Evolutionary conservation across 2,888 invertebrate genomes (phyloP), one percentile per base, ranked within the genome.

Genomic region (Hydrotaea diabolus): DNA sequence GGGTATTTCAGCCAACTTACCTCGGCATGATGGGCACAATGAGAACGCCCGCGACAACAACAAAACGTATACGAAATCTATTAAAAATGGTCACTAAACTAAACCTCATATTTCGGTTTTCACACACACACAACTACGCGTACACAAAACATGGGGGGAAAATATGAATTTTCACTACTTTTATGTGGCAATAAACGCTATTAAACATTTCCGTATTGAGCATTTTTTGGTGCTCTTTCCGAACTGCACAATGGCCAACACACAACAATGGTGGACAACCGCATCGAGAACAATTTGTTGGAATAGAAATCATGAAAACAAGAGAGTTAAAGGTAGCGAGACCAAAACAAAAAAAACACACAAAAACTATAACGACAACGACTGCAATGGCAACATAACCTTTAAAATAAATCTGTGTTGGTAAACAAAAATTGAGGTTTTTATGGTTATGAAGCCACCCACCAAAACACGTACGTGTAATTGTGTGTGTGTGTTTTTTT

Each of bases 281-380:
- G 76, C 79, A 85, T 55, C 46, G 73, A 76, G 73, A 76, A 85
- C 82, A 82, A 79, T 79, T 79, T 85, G 72, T 76, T 82, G 78
- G 81, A 78, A 81, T 74, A 69, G 74, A 79, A 73, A 49, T 49
- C 64, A 75, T 31, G 23, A 31, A 66, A 55, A 82, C 72, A 82
- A 64, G 36, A 36, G 13, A 62, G 31, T 31, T 19, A 66, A 66
- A 66, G 69, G 19, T 43, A 21, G 11, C 19, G 21, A 2, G 11
- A n/a, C n/a, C 31, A 31, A 7, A 7, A 7, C 7, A 31, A 31
- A 31, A 31, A 31, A 31, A 31, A n/a, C n/a, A n/a, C n/a, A n/a
- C 13, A 43, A 66, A 43, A 39, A 66, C 43, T 66, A 15, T n/a
- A 43, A 43, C 57, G 15, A 21, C 23, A 66, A 69, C 69, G 26